Conservation (phyloP, 2,888 invertebrate genomes). For the Loripinus fragilis region DNA sequence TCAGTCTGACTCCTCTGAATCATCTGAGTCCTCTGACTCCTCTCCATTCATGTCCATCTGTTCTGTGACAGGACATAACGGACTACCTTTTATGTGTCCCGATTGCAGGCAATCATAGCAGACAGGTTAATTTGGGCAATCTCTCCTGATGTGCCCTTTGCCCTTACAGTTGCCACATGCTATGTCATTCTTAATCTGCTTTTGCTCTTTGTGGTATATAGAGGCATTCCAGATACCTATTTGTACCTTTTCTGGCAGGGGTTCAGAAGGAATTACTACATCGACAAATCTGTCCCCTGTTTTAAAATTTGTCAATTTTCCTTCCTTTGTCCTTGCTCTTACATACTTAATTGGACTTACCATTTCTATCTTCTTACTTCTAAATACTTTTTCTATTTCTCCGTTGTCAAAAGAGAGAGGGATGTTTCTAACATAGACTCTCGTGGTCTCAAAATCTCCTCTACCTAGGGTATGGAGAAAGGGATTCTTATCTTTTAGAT, state of each 20-base stretch:
- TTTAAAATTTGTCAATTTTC: conserved; percentile 2
- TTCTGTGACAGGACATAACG: not conserved
- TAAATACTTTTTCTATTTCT: not conserved
- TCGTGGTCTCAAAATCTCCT: not conserved
- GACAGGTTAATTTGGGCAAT: no score
- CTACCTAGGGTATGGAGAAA: not conserved
- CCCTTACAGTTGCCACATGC: not conserved
- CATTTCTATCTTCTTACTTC: not conserved
- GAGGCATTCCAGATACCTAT: not conserved
- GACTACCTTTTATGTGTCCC: not conserved
- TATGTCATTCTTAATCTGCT: not conserved
- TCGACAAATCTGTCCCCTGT: conserved; percentile 5
- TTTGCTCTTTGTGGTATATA: conserved; percentile 1
- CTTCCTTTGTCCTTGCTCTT: not conserved
- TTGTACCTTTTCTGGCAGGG: not conserved
- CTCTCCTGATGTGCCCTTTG: not conserved
- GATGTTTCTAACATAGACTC: not conserved
- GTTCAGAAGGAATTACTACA: not conserved
- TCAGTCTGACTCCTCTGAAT: no score
- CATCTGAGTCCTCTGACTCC: no score
- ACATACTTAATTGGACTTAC: not conserved
- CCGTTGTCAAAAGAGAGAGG: not conserved
- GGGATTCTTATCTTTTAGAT: not conserved
- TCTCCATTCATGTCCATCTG: no score
- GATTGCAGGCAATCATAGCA: no score